Evolutionary conservation across 2,888 invertebrate genomes (phyloP), one percentile per base, ranked within the genome.

Genomic region (Harpalus rubripes): DNA sequence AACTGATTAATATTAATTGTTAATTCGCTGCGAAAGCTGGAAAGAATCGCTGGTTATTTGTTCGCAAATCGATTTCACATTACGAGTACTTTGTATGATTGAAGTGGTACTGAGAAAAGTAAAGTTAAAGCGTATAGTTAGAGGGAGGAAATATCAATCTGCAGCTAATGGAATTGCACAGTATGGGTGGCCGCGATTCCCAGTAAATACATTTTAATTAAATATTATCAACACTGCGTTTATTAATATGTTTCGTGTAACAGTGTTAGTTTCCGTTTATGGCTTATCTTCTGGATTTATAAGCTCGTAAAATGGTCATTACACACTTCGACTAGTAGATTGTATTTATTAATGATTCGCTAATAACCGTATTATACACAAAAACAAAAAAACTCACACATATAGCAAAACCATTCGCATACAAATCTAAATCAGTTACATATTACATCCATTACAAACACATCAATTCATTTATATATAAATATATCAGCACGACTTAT

Each of bases 261-360:
- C 81, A 68, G 72, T 56, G 72, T 81, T 72, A 81, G 81, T 81
- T 61, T 72, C 72, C 72, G 65, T 81, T 81, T 81, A 81, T 68
- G 81, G 72, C 72, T 68, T 81, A 81, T 81, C 81, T 68, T 52
- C 72, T 32, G 44, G 65, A 72, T 81, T 81, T 81, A 81, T 81
- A 81, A 81, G 81, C 72, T 81, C 81, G 72, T 81, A 81, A 81
- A 81, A 81, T 72, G 72, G 81, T 61, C 81, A 81, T 81, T 81
- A 81, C 72, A 72, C 81, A 81, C 81, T 81, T 81, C 81, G 68
- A 12, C 68, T 72, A 56, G 68, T 56, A 22, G 68, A 81, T 81
- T 81, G 68, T 81, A 81, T 72, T 81, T 81, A 81, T 81, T 81
- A 81, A 81, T 81, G 81, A 72, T 81, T 72, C 81, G 12, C 81